Base-by-base conservation (phyloP, 2,888 invertebrate genomes). In the Parelbella ahira region DNA sequence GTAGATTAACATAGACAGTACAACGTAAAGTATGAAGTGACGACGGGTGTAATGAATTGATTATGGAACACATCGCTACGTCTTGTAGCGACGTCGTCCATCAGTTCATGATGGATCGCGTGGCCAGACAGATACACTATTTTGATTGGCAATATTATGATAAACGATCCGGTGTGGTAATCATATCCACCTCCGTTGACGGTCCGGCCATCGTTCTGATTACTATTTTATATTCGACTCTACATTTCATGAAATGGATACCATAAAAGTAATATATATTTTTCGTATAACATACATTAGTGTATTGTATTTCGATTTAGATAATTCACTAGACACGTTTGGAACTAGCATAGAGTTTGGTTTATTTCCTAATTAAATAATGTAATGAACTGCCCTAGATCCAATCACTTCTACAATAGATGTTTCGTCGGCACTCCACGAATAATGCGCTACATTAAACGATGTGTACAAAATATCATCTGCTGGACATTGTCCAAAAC, bases 71-170 rank as follows among this genome's bases (percentile, higher is more conserved):
- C 28, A 42, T 20, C 34, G 18, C 18, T 18, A 54, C 60, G 61
- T 58, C 58, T 58, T 59, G 58, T 56, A 59, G n/a, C n/a, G n/a
- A n/a, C n/a, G 51, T 57, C 61, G 63, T 67, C 73, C 76, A 64
- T 71, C 72, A 62, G 60, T 58, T 66, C 55, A 53, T 81, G 81
- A 86, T 78, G 81, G 81, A 87, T 86, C 72, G 69, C 74, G 67
- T 63, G 66, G 74, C 76, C 80, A 75, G 77, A 80, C 82, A 82
- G 87, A 86, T 77, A 87, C 87, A 86, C 86, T 86, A 87, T 87
- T 87, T 87, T 87, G 87, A 87, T 86, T 86, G 87, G 86, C 86
- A 83, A 82, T 82, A 84, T 77, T 84, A 79, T 81, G 78, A 84
- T 81, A 74, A 79, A 81, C 70, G 80, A 83, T 77, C 77, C 77